Base-by-base conservation (phyloP, 2,113 vertebrate genomes). In the Microtus ochrogaster region DNA sequence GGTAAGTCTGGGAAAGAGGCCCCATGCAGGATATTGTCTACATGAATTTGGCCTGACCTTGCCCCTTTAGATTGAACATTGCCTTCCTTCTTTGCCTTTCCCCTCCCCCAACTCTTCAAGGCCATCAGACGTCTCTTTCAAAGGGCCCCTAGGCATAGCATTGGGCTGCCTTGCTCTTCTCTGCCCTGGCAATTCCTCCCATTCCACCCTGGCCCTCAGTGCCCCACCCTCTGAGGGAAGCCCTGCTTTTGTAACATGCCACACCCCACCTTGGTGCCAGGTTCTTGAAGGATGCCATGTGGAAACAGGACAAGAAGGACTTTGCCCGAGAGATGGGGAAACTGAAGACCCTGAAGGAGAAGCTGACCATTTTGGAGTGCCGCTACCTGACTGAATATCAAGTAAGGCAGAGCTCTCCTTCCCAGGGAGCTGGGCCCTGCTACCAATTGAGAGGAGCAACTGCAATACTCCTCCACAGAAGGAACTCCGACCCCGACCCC, bases 221-320 rank as follows among this genome's bases (percentile, higher is more conserved):
- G 6, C 70, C 33, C 58, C 19, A 26, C 70, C 41, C 30, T 5
- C 82, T 47, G 13, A 36, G 16, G 22, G 58, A 90, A 85, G 81
- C 84, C 87, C 68, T 22, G 63, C 58, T 85, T 44, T 81, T 85
- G 72, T 33, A 41, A 63, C 28, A 49, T 95, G 66, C 91, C 85
- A 89, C 0, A 0, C 17, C 10, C 58, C 76, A 13, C 36, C 79
- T 47, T 87, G 93, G 85, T 66, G 8, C 81, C 91, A 98, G 98
- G 44, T 98, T 89, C 96, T 96, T 97, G 74, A 94, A 94, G 44
- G 95, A 97, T n/a, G 98, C 97, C 87, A 97, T 96, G 97, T 98
- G 98, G 98, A 97, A 97, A 94, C 72, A 6, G 6, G 94, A 98
- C 65, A 98, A 88, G 91, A 85, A 96, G 13, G 72, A 96, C 1